Evolutionary conservation across 2,797 vertebrate species (phyloP).

Genomic region (Lutjanus argentimaculatus): DNA sequence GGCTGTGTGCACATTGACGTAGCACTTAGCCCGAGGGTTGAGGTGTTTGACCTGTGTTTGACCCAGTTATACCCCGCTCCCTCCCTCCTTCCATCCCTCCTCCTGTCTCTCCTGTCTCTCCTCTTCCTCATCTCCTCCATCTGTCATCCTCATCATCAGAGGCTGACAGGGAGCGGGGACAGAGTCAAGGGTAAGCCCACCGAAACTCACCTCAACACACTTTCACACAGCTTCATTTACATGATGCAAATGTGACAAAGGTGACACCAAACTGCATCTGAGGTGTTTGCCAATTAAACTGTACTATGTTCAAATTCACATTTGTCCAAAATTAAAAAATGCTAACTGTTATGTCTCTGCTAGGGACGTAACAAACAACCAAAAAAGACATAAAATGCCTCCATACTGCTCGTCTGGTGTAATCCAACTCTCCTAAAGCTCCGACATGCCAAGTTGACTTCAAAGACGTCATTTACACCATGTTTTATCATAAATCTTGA

Average conservation of each 20-base stretch:
- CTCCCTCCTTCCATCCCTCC: background rate
- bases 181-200: conserved; percentile 12
- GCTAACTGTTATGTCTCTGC: too few relatives aligned
- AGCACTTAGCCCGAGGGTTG: conserved; percentile 83
- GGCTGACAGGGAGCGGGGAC: conserved; percentile 6
- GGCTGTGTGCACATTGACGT: conserved; percentile 36
- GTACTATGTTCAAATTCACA: too few relatives aligned
- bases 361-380: too few relatives aligned
- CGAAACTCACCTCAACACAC: background rate
- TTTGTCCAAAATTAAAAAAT: too few relatives aligned
- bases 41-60: conserved; percentile 86
- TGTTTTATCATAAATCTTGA: too few relatives aligned
- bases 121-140: conserved; percentile 10
- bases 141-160: conserved; percentile 40
- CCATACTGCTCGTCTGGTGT: too few relatives aligned
- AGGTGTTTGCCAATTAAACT: too few relatives aligned
- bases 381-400: too few relatives aligned
- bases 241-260: background rate
- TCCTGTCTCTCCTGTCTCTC: background rate
- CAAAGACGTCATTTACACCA: too few relatives aligned
- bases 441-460: too few relatives aligned
- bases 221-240: background rate
- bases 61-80: conserved; percentile 62
- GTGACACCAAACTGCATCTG: background rate
- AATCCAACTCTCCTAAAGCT: too few relatives aligned